A percentile compares a stretch with the other conserved stretches of the same genome.
Conservation (phyloP, 2,888 invertebrate species). For the Griposia aprilina region DNA sequence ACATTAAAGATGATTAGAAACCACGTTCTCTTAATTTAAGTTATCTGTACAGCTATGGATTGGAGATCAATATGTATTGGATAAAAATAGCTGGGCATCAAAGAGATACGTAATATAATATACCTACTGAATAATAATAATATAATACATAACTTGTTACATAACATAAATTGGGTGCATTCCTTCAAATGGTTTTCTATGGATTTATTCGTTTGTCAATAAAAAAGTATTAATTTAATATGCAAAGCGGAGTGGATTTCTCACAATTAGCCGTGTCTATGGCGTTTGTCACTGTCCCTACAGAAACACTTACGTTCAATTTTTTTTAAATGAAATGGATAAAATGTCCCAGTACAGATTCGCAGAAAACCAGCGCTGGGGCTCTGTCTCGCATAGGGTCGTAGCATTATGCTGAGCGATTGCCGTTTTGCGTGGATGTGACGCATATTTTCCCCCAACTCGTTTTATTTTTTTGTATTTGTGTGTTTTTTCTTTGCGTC, state of each 20-base stretch:
- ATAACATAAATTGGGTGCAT: no score
- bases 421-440: no score
- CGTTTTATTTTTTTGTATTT: no score
- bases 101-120: neutral
- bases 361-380: no score
- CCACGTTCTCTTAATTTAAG: neutral
- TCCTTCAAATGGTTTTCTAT: neutral
- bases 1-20: neutral
- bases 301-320: neutral
- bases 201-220: neutral
- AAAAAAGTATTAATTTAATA: neutral
- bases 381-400: no score
- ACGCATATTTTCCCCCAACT: no score
- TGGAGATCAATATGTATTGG: neutral
- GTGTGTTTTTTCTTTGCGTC: no score
- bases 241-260: neutral
- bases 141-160: neutral
- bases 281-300: neutral
- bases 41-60: neutral
- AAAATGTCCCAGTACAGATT: neutral
- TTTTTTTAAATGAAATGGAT: neutral
- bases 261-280: neutral
- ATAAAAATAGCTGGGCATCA: neutral
- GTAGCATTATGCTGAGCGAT: no score
- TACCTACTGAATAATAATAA: neutral